Percentiles rank a stretch among this genome's conserved stretches.
Conservation (phyloP, 2,888 invertebrate genomes). For the Lacanobia oleracea region DNA sequence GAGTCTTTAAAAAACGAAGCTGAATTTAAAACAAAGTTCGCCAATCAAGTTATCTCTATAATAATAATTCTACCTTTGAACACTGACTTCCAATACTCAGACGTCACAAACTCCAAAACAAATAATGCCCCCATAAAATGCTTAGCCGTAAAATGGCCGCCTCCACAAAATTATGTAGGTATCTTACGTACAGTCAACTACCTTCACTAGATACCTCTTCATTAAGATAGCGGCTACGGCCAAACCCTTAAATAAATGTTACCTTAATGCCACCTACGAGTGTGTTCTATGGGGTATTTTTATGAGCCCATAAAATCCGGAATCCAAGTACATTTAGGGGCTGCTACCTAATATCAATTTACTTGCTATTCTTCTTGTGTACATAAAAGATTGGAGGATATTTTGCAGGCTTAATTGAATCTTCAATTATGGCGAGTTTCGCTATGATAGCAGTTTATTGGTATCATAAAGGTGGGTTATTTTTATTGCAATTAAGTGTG, state of each 20-base stretch:
- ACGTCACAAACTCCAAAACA: constrained; percentile 2
- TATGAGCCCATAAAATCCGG: constrained; percentile 63
- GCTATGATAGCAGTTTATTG: constrained; percentile 54
- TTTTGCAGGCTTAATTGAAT: constrained; percentile 59
- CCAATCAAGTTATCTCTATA: not conserved
- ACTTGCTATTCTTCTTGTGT: constrained; percentile 57
- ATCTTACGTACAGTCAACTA: constrained; percentile 39
- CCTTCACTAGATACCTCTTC: constrained; percentile 49
- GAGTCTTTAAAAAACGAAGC: no score
- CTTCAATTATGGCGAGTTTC: constrained; percentile 55
- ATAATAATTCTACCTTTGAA: not conserved
- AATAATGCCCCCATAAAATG: constrained; percentile 17
- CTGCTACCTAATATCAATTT: constrained; percentile 65
- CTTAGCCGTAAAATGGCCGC: constrained; percentile 3
- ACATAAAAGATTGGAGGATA: constrained; percentile 54
- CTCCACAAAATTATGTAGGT: constrained; percentile 26
- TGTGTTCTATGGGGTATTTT: constrained; percentile 65
- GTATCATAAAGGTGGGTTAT: constrained; percentile 54
- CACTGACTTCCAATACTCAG: not conserved
- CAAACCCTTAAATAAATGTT: constrained; percentile 61
- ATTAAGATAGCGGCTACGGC: constrained; percentile 52
- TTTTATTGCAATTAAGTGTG: constrained; percentile 44
- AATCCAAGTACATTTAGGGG: constrained; percentile 61
- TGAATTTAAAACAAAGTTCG: not conserved
- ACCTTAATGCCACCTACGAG: constrained; percentile 62